Evolutionary conservation across 2,888 invertebrate genomes (phyloP).

Genomic region (Ceramica pisi): DNA sequence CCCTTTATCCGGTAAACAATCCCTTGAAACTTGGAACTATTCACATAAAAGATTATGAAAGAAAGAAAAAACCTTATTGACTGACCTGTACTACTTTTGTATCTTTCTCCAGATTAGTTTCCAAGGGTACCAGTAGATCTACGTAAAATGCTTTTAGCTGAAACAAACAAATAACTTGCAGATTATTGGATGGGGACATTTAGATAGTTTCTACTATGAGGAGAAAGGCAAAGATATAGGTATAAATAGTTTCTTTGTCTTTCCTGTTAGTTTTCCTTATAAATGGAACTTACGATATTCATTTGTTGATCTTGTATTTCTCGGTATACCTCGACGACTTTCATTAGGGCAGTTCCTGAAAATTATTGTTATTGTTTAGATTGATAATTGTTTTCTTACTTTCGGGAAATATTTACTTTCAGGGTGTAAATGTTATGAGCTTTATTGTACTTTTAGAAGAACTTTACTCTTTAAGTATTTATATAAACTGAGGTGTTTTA

Average conservation of each 20-base stretch:
- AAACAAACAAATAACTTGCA: constrained; percentile 77
- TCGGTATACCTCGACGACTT: constrained; percentile 97
- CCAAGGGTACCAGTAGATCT: constrained; percentile 97
- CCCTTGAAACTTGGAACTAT: constrained; percentile 71
- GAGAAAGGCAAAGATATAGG: constrained; percentile 42
- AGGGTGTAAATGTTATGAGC: neutral
- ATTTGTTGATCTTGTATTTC: constrained; percentile 98
- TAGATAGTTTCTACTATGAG: constrained; percentile 54
- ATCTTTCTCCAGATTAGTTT: constrained; percentile 98
- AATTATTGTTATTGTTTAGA: constrained; percentile 50
- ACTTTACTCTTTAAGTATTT: neutral
- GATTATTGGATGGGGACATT: constrained; percentile 67
- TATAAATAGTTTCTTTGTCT: constrained; percentile 27
- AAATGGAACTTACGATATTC: constrained; percentile 95
- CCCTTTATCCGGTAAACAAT: constrained; percentile 80
- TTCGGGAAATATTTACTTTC: constrained; percentile 2
- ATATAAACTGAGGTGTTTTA: neutral
- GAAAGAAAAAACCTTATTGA: constrained; percentile 75
- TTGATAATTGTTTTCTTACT: constrained; percentile 19
- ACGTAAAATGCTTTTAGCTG: constrained; percentile 98
- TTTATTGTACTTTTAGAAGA: neutral
- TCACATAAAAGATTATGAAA: constrained; percentile 80
- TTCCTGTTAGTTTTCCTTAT: constrained; percentile 52
- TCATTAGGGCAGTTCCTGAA: constrained; percentile 97
- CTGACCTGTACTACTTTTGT: constrained; percentile 97